Base-by-base conservation (phyloP, 2,797 vertebrate species). In the Myripristis murdjan region DNA sequence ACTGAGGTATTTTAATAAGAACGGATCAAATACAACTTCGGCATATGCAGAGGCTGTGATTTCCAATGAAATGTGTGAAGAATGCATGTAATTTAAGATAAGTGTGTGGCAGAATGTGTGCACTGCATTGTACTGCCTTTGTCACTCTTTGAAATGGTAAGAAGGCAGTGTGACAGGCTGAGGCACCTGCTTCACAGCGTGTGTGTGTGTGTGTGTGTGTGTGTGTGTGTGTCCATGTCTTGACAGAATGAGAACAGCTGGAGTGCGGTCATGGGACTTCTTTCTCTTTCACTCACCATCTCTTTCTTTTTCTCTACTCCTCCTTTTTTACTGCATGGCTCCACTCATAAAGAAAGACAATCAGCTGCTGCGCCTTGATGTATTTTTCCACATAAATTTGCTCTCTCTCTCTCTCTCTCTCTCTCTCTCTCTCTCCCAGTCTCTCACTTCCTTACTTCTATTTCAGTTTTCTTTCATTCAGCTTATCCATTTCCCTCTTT, bases 161-260 rank as follows among this genome's bases (percentile, higher is more conserved):
- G 59, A 73, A 37, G 51, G 8, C 0, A 41, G 31, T 53, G 35
- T 63, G 54, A 65, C 53, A 53, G 57, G 12, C 6, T 58, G 44
- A 63, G 37, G 55, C 53, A 59, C 31, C 11, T 44, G 66, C 47
- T 69, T n/a, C 1, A 31, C 5, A 43, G 37, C 53, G 57, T 18
- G 58, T 57, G 64, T 35, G 23, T 58, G 62, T 48, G 56, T 46
- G 44, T 63, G 41, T 10, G 33, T 43, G 47, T 35, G 60, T 14
- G 26, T 51, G 31, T 37, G 31, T 35, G 41, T 69, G 39, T 54
- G 26, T 55, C 64, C 60, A 53, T 31, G 56, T 2, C 37, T 55
- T 62, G 73, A 86, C 62, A 85, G 82, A 86, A 83, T 85, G 81
- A 77, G 84, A 82, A 81, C 79, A 90, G 68, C 59, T 77, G 48